Conservation (phyloP, 1,140 invertebrate genomes). For the Phthorimaea operculella region DNA sequence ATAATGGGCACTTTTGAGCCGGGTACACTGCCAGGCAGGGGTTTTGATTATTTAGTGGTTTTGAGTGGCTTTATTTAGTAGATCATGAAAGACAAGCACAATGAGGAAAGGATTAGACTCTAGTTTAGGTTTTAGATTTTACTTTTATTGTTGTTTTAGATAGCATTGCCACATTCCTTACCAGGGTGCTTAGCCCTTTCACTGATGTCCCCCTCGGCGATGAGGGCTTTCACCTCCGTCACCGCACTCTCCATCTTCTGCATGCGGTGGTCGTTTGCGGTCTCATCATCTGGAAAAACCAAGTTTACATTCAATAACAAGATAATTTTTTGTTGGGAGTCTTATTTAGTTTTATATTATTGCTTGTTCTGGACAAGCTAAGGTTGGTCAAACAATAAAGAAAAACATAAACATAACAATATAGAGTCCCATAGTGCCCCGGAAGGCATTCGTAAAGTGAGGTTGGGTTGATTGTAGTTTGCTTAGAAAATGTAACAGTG, state of each 20-base stretch:
- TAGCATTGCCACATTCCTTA: background rate
- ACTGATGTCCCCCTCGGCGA: background rate
- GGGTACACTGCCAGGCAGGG: background rate
- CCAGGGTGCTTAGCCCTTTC: background rate
- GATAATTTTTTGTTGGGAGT: background rate
- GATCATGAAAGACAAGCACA: no score
- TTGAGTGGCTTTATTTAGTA: no score
- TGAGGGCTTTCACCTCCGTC: background rate
- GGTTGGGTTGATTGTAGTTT: no score
- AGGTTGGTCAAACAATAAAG: background rate
- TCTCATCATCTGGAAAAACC: conserved; percentile 3
- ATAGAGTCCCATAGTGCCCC: no score
- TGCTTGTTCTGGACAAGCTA: background rate
- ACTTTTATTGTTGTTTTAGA: no score
- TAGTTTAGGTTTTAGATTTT: no score
- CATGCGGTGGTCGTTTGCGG: background rate
- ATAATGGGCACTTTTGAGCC: no score
- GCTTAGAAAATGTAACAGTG: no score
- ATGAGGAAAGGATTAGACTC: no score
- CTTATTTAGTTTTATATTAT: background rate
- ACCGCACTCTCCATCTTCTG: background rate
- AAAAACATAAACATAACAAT: no score
- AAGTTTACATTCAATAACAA: background rate
- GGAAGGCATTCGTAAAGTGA: no score
- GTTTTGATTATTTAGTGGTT: no score